Evolutionary conservation across 2,888 invertebrate genomes (phyloP), one percentile per base, ranked within the genome.

Genomic region (Heteropelma amictum): DNA sequence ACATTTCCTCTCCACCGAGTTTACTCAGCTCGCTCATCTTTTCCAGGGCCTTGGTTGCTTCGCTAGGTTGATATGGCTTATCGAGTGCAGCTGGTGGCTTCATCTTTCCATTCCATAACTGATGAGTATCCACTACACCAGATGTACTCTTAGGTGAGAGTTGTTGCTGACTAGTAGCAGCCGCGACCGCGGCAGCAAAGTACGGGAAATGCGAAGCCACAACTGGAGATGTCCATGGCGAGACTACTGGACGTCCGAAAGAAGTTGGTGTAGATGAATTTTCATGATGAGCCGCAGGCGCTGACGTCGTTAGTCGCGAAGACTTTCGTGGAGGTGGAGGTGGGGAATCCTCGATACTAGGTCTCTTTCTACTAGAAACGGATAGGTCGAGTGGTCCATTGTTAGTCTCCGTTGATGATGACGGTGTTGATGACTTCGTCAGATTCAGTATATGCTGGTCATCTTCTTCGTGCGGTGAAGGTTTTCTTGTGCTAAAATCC

Each of bases 21-120:
- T 96, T 94, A 84, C 96, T 96, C 83, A 97, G 91, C 86, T 97
- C 96, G 84, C 95, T 96, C 96, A 97, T 96, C 89, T 97, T 96
- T 87, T 97, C 97, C 65, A 97, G 89, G 5, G 97, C 96, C 88
- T 96, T 97, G 10, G 95, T 95, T 0, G 96, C 96, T 83, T 96
- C 96, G 83, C 93, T 95, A 0, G 95, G 94, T 8, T 88, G 89
- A 67, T 87, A 89, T 2, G 88, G 83, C 60, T 89, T 89, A 28
- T 89, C 88, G 35, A 88, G 67, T 0, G 82, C 79, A 21, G 92
- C 93, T 0, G 93, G 92, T 78, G 94, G 92, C 86, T 96, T 95
- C 81, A 94, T 89, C 89, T 96, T 96, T 72, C 96, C 96, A 87
- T 94, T 96, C 96, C 94, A 95, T 12, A 92, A 82, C 56, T 90